phyloP scores from a whole-genome alignment of 2,113 vertebrate genomes.

The Crotophaga sulcirostris region DNA sequence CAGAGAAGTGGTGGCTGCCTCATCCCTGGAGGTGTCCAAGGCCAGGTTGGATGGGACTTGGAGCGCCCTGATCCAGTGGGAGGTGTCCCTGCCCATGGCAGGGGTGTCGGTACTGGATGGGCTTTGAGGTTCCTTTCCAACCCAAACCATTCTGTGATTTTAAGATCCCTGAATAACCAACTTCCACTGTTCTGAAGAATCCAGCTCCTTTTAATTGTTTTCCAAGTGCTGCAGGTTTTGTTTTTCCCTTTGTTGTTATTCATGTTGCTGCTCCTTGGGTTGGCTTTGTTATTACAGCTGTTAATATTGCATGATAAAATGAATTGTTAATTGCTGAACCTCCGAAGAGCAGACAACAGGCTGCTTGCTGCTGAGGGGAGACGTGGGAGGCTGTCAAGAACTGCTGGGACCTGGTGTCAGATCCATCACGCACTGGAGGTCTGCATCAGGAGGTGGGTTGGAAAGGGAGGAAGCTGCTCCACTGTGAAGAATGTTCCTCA shows the following conservation, averaged over 20 bases:
- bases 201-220: neutral
- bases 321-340: neutral
- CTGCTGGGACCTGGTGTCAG: neutral
- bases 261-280: neutral
- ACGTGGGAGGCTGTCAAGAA: neutral
- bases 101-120: too few relatives aligned
- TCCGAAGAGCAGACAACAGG: neutral
- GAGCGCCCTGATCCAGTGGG: too few relatives aligned
- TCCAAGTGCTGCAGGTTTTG: too few relatives aligned
- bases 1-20: too few relatives aligned
- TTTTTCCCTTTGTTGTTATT: neutral
- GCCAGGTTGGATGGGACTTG: too few relatives aligned
- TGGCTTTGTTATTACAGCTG: neutral
- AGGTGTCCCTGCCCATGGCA: too few relatives aligned
- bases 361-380: neutral
- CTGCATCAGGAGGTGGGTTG: neutral
- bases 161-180: neutral
- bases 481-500: neutral
- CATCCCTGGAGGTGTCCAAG: too few relatives aligned
- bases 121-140: too few relatives aligned
- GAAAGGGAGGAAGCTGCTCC: neutral
- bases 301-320: conserved; percentile 7
- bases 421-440: neutral
- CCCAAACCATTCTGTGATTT: too few relatives aligned
- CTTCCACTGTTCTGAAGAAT: neutral